These are phyloP conservation scores for Scelioninae gen. 2 DNA, from an alignment of 2,888 invertebrate species.

Conservation along the genomic window DNA sequence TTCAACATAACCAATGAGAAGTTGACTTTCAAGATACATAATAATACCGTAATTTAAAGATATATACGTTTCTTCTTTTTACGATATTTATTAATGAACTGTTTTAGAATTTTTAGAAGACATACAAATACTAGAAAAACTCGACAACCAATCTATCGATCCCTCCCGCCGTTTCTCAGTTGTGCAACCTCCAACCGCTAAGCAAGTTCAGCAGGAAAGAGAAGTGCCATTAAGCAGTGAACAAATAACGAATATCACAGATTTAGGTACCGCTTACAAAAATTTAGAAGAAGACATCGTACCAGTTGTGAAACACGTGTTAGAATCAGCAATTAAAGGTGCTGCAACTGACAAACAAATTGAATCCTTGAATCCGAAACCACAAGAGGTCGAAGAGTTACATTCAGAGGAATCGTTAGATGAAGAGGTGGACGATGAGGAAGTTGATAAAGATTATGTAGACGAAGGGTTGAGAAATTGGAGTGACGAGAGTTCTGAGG, in stretches of 20 bases:
- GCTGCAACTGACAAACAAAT: not conserved
- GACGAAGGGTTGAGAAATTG: constrained; percentile 24
- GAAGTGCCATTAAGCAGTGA: constrained; percentile 41
- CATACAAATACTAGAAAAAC: constrained; percentile 56
- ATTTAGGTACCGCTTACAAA: constrained; percentile 65
- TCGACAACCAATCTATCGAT: constrained; percentile 68
- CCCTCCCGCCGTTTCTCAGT: constrained; percentile 76
- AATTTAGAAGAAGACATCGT: constrained; percentile 55
- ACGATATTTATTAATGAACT: not conserved
- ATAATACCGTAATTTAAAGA: too few relatives aligned
- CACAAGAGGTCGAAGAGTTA: constrained; percentile 37
- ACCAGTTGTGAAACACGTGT: constrained; percentile 43
- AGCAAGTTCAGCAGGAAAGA: constrained; percentile 50
- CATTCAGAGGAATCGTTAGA: constrained; percentile 44
- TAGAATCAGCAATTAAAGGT: constrained; percentile 46
- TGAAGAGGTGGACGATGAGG: constrained; percentile 61
- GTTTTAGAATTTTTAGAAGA: constrained; percentile 61
- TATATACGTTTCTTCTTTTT: too few relatives aligned
- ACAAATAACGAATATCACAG: constrained; percentile 63
- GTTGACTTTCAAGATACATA: too few relatives aligned
- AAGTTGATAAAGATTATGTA: constrained; percentile 62
- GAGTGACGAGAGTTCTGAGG: constrained; percentile 31
- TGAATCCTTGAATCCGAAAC: constrained; percentile 21
- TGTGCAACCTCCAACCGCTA: constrained; percentile 72
- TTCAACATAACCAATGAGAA: too few relatives aligned